Conservation (phyloP, 2,797 vertebrate species). For the Tapirus indicus region DNA sequence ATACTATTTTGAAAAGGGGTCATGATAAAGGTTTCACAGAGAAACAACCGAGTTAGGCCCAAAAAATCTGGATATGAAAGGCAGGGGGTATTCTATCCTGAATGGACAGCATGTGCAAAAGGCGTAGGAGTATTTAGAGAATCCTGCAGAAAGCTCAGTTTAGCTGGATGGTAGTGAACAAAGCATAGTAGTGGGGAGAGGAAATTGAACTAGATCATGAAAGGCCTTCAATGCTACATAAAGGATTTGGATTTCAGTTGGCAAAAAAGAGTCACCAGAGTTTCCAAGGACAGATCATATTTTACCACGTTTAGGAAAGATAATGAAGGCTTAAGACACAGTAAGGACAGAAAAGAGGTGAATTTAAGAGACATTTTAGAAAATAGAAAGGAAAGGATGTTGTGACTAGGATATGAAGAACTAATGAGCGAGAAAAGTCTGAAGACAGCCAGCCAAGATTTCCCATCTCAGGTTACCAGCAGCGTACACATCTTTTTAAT, state of each 20-base stretch:
- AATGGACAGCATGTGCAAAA: neutral
- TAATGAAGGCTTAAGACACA: neutral
- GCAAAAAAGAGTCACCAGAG: neutral
- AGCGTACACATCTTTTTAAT: neutral
- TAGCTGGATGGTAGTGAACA: neutral
- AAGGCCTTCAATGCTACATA: neutral
- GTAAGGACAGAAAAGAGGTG: neutral
- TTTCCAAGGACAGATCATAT: constrained; percentile 20
- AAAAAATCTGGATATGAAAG: neutral
- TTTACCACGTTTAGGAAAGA: constrained; percentile 12
- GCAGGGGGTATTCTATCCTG: neutral
- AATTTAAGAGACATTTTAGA: constrained; percentile 8
- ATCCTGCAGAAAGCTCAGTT: neutral
- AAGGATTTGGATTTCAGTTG: neutral
- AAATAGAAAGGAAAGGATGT: neutral
- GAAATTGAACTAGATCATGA: neutral
- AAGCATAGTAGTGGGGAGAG: neutral
- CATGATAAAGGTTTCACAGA: constrained; percentile 6
- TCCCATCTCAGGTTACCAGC: neutral
- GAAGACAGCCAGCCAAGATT: neutral
- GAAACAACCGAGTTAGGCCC: neutral
- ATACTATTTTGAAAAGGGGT: constrained; percentile 36
- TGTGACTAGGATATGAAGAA: neutral
- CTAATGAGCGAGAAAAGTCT: neutral
- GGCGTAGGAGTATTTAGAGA: neutral